A percentile compares a stretch with the other conserved stretches of the same genome.
These are phyloP conservation scores for Dusona sp. DNA, from an alignment of 2,888 invertebrate species.

Conservation along the genomic window DNA sequence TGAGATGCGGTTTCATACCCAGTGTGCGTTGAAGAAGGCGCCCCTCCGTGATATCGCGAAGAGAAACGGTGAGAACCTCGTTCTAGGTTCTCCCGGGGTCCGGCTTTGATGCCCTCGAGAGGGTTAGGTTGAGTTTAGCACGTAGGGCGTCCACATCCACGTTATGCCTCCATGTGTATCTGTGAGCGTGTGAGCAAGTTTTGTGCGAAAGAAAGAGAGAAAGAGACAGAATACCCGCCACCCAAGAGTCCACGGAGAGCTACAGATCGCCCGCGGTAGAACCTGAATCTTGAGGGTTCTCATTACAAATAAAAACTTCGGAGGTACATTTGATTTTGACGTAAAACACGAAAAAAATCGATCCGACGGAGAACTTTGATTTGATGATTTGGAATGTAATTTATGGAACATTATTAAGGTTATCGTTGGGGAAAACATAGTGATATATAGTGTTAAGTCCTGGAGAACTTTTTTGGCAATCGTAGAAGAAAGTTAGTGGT, in stretches of 20 bases:
- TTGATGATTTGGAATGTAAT: not conserved
- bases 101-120: slow-evolving; percentile 61
- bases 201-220: slow-evolving; percentile 31
- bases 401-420: not conserved
- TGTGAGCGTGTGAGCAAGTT: slow-evolving; percentile 27
- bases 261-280: slow-evolving; percentile 78
- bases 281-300: slow-evolving; percentile 83
- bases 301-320: slow-evolving; percentile 72
- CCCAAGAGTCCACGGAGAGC: slow-evolving; percentile 78
- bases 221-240: slow-evolving; percentile 71
- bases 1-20: slow-evolving; percentile 56
- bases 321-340: slow-evolving; percentile 19
- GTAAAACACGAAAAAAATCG: not conserved
- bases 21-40: slow-evolving; percentile 46
- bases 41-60: slow-evolving; percentile 55
- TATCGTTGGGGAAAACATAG: not conserved
- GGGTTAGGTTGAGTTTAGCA: slow-evolving; percentile 76
- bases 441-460: not conserved
- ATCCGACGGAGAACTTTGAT: not conserved
- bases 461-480: not conserved
- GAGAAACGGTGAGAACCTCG: slow-evolving; percentile 66
- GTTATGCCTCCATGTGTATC: slow-evolving; percentile 29
- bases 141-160: slow-evolving; percentile 76
- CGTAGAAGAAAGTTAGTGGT: not conserved
- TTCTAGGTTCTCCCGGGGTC: slow-evolving; percentile 64